These are phyloP conservation scores for Lepetodrilus schrolli DNA, from an alignment of 2,888 invertebrate genomes.

Conservation along the genomic window DNA sequence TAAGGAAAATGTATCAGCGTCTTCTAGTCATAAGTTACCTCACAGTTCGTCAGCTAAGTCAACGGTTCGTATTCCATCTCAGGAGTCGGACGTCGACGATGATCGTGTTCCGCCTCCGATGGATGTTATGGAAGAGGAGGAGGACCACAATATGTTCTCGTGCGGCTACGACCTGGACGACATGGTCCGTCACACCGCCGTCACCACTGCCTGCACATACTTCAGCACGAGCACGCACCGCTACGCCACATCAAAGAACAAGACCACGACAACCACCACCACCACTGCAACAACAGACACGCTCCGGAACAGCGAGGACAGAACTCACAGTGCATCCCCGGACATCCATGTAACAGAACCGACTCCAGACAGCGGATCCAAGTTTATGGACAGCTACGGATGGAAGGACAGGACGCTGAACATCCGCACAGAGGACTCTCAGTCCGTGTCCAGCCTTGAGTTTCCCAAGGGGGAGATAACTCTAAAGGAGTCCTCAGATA, in stretches of 20 bases:
- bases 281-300: no score
- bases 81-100: constrained; percentile 45
- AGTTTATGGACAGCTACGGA: constrained; percentile 40
- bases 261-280: background rate
- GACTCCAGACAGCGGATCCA: constrained; percentile 47
- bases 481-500: constrained; percentile 37
- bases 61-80: constrained; percentile 1
- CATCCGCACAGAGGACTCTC: constrained; percentile 61
- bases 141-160: constrained; percentile 58
- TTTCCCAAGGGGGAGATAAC: constrained; percentile 43
- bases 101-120: constrained; percentile 62
- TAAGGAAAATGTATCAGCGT: constrained; percentile 46
- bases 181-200: constrained; percentile 42
- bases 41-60: background rate
- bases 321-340: background rate
- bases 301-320: background rate
- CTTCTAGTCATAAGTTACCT: background rate
- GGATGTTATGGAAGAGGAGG: constrained; percentile 54
- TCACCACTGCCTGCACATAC: constrained; percentile 38
- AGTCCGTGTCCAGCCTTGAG: constrained; percentile 72
- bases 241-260: background rate
- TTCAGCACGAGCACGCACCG: constrained; percentile 29
- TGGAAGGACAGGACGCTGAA: constrained; percentile 36
- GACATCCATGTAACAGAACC: constrained; percentile 32
- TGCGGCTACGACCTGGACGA: constrained; percentile 64